Conservation (phyloP, 2,113 vertebrate species). For the Peucedramus taeniatus region DNA sequence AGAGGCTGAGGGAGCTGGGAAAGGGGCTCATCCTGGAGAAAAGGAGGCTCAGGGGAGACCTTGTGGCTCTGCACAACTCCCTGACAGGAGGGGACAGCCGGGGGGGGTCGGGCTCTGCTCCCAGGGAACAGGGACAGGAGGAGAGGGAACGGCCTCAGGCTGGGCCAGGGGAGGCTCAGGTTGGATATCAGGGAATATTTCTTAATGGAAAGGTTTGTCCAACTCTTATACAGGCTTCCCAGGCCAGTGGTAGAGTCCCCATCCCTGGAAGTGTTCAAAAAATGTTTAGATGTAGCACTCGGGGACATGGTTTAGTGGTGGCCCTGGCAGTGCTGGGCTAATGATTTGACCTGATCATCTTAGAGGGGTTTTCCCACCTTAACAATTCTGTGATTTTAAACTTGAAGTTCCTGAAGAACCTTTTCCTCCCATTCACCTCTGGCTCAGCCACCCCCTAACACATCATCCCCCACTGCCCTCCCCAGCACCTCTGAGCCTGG, state of each 20-base stretch:
- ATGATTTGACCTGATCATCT: background rate
- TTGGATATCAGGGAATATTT: background rate
- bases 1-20: background rate
- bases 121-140: background rate
- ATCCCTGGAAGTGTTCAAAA: background rate
- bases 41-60: background rate
- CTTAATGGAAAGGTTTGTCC: background rate
- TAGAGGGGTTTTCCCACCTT: background rate
- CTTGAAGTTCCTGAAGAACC: background rate
- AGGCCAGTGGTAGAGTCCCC: background rate
- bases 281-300: background rate
- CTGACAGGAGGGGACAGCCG: background rate
- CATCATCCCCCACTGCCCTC: background rate
- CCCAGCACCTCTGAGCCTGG: background rate
- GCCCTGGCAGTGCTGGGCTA: background rate
- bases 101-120: background rate
- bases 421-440: background rate
- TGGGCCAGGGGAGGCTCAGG: fast-evolving
- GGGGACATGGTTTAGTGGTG: background rate
- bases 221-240: background rate
- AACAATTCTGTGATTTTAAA: background rate
- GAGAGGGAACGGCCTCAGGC: background rate
- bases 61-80: background rate
- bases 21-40: background rate
- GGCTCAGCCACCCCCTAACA: background rate